Evolutionary conservation across 2,888 invertebrate genomes (phyloP).

Genomic region (Scaptomyza caliginosa): DNA sequence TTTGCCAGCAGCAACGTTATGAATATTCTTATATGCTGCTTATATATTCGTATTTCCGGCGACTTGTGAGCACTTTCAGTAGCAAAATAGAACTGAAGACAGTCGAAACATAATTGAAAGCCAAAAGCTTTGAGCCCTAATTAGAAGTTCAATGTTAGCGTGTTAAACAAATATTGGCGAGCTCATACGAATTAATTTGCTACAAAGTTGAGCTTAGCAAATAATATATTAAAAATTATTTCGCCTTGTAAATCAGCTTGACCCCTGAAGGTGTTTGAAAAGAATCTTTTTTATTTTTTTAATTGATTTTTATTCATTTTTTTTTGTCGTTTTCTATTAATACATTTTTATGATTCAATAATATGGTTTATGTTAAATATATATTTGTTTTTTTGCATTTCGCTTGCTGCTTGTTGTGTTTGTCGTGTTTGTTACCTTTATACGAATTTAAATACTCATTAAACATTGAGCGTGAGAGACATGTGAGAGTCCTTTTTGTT

Average conservation of each 20-base stretch:
- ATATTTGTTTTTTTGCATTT: conserved; percentile 36
- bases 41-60: conserved; percentile 2
- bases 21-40: conserved; percentile 4
- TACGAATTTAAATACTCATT: conserved; percentile 61
- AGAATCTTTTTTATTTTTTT: conserved; percentile 35
- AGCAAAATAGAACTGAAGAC: conserved; percentile 53
- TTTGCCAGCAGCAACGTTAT: not conserved
- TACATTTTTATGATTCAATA: conserved; percentile 71
- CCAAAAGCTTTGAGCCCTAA: conserved; percentile 23
- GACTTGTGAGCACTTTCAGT: conserved; percentile 60
- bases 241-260: conserved; percentile 31
- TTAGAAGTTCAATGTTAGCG: conserved; percentile 50
- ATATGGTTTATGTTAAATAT: conserved; percentile 56
- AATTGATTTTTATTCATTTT: conserved; percentile 70
- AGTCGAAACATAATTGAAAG: conserved; percentile 27
- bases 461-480: conserved; percentile 76
- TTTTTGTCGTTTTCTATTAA: conserved; percentile 65
- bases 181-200: conserved; percentile 39
- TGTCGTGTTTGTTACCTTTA: conserved; percentile 27
- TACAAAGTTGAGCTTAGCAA: conserved; percentile 7
- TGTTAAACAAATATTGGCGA: conserved; percentile 49
- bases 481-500: conserved; percentile 66
- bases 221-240: conserved; percentile 10
- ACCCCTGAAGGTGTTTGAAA: conserved; percentile 39
- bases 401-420: conserved; percentile 57